Evolutionary conservation across 2,888 invertebrate genomes (phyloP), one percentile per base, ranked within the genome.

Genomic region (Argyresthia albistria): DNA sequence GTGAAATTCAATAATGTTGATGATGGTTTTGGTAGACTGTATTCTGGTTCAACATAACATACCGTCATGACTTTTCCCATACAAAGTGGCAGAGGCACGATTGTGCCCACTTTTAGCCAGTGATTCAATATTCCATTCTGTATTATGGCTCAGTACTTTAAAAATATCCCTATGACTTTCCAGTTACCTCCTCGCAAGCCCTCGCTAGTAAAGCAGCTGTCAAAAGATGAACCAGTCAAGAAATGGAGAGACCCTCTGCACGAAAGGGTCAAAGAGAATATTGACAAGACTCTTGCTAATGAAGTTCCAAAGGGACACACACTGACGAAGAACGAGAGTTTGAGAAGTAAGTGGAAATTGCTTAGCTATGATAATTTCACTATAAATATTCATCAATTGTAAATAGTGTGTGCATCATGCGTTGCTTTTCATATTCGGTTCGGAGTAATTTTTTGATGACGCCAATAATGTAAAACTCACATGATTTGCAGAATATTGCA

Each of bases 231-330:
- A 2, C 74, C 76, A 15, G 72, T 83, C 35, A 88, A 88, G 63
- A 88, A 88, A 73, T 88, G 88, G 88, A 75, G 88, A 54, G 88
- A 88, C 54, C 88, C 88, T 8, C 67, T 88, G 15, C 83, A 83
- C 58, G 88, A 88, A 59, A 76, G 88, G 48, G 88, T 87, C 37
- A 88, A 88, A 66, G 88, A 88, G 53, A 88, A 86, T 57, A 88
- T 88, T 53, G 88, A 88, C 64, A 88, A 87, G 64, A 88, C 88
- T 15, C 63, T 88, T 37, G 77, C 76, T 15, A 87, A 88, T 59
- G 88, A 88, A 56, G 66, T 76, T 15, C 88, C 88, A 1, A 88
- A 88, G 61, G 88, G 88, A 50, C 88, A 88, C 60, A 88, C 88
- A 6, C 69, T 88, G 46, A 88, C 84, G 14, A 88, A 88, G 60